Base-by-base conservation (phyloP, 2,888 invertebrate species). In the Camponotus fellah region DNA sequence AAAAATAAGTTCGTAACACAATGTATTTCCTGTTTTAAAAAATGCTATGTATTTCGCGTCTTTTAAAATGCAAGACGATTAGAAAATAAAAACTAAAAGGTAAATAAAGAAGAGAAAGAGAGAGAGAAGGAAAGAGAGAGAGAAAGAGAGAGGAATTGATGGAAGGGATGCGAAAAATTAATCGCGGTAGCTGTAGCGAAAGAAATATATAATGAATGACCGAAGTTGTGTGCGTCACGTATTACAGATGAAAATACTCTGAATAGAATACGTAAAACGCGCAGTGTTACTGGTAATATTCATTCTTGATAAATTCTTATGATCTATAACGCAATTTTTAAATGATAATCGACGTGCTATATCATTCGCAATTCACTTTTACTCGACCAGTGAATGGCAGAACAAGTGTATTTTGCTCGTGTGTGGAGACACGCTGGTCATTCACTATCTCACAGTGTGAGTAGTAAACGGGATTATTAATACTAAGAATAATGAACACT, bases 401-500 rank as follows among this genome's bases (percentile, higher is more conserved):
- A 71, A 71, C 37, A 46, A 80, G 49, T 60, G 71, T 46, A n/a
- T 3, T 34, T 43, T 12, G 72, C 34, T 71, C 60, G 60, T 60
- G 53, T 69, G 69, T 46, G 77, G 5, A 46, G 46, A 79, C 40
- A 58, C 69, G 14, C 62, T 68, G 21, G 14, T 75, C 56, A 76
- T 12, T 77, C 62, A 64, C 64, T 74, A 84, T 56, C 26, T 26
- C 26, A 26, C 12, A 21, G 49, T 80, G 58, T 49, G 49, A 49
- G n/a, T 83, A 83, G 79, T 46, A 82, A 82, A 76, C 21, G 21
- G 56, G 58, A 77, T 76, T 34, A 49, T 71, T 71, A 69, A 69
- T 34, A 32, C 34, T 79, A 80, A 46, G 71, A 71, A 62, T 80
- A 80, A 80, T 80, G 79, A 80, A 80, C 79, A 79, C 79, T 80